These are phyloP conservation scores for Desmodus rotundus DNA, from an alignment of 2,113 vertebrate species.

Conservation along the genomic window DNA sequence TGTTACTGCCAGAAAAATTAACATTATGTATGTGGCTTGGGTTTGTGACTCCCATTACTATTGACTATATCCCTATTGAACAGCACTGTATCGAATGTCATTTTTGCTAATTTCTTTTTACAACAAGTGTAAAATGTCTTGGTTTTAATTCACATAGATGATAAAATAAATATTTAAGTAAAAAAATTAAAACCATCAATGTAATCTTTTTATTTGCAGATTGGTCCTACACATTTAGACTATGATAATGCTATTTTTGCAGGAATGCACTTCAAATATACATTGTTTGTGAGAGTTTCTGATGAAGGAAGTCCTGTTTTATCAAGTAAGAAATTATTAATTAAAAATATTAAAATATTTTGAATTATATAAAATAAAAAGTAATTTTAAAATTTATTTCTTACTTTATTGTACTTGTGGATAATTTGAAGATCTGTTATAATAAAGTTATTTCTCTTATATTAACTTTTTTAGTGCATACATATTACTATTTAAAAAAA, in stretches of 20 bases:
- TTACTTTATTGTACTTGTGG: not conserved
- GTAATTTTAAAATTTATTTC: not conserved
- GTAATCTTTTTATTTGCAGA: slow-evolving; percentile 5
- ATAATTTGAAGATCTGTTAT: not conserved
- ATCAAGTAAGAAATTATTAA: slow-evolving; percentile 59
- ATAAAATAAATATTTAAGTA: not conserved
- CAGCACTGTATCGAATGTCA: not conserved
- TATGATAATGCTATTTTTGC: slow-evolving; percentile 56
- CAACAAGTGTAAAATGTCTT: not conserved
- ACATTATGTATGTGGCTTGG: not conserved
- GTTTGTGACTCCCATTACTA: not conserved
- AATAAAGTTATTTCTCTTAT: not conserved
- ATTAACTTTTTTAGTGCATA: not conserved
- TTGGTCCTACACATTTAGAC: slow-evolving; percentile 41
- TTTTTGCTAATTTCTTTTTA: not conserved
- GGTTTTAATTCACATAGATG: not conserved
- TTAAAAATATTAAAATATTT: slow-evolving; percentile 8
- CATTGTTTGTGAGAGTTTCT: slow-evolving; percentile 13
- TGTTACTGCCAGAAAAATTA: not conserved
- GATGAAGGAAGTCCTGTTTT: slow-evolving; percentile 25
- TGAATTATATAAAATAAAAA: not conserved
- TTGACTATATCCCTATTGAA: not conserved
- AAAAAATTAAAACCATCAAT: not conserved
- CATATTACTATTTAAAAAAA: not conserved
- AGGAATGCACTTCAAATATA: slow-evolving; percentile 60